Conservation (phyloP, 2,113 vertebrate species). For the Aleadryas rufinucha region DNA sequence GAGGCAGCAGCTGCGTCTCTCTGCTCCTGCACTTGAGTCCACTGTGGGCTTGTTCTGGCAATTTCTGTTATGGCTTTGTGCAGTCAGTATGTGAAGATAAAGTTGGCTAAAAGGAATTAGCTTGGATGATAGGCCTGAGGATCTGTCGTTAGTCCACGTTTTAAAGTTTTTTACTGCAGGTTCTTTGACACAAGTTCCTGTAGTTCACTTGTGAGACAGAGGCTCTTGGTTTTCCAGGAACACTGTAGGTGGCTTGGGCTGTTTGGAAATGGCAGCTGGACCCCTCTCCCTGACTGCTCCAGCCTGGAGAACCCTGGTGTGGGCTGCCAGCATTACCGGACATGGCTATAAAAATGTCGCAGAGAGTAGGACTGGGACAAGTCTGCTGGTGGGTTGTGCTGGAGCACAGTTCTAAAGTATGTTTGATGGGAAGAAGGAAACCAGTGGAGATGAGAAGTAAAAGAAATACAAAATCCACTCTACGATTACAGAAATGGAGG, state of each 20-base stretch:
- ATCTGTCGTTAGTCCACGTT: not conserved
- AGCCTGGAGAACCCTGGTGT: not conserved
- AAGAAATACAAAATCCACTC: not conserved
- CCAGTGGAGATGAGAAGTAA: not conserved
- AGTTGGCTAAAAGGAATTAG: not conserved
- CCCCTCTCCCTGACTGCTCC: fast-evolving
- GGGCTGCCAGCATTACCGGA: not conserved
- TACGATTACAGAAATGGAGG: fast-evolving
- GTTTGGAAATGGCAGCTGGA: not conserved
- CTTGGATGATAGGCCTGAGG: not conserved
- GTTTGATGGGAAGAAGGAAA: not conserved
- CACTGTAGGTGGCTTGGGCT: not conserved
- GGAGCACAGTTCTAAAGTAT: not conserved
- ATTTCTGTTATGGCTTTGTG: not conserved
- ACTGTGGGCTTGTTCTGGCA: not conserved
- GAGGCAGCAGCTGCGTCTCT: not conserved
- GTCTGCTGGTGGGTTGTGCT: not conserved
- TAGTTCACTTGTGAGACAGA: not conserved
- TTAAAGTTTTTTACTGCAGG: not conserved
- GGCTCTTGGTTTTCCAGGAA: not conserved
- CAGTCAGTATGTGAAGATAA: not conserved
- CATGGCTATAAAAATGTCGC: not conserved
- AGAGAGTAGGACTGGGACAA: not conserved
- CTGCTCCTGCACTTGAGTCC: not conserved
- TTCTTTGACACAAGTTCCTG: not conserved